A percentile compares a stretch with the other conserved stretches of the same genome.
phyloP scores from a whole-genome alignment of 35 echinoderm and acorn worm genomes.

The Patiria miniata region DNA sequence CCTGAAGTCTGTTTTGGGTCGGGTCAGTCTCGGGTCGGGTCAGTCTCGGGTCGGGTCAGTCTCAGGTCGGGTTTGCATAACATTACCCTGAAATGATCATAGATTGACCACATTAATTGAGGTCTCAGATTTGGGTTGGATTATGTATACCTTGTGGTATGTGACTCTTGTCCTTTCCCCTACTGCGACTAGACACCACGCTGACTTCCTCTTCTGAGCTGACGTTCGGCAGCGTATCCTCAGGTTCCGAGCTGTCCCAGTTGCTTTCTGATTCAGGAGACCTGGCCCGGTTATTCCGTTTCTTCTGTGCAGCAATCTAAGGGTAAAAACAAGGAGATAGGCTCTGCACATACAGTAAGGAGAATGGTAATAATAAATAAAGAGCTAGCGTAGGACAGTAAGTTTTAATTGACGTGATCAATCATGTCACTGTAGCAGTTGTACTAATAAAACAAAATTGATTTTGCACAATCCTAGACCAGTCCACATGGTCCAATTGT shows the following conservation, averaged over 20 bases:
- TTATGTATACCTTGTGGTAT: not conserved
- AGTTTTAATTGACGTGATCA: not conserved
- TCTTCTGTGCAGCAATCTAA: slow-evolving; percentile 59
- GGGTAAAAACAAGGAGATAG: not conserved
- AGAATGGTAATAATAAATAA: not conserved
- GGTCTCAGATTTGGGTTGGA: not conserved
- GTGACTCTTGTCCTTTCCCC: not conserved
- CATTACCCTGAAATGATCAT: too few relatives aligned
- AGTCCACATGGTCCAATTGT: too few relatives aligned
- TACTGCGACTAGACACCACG: not conserved
- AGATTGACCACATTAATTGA: too few relatives aligned
- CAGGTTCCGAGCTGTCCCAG: slow-evolving; percentile 75
- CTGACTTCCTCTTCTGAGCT: slow-evolving; percentile 67
- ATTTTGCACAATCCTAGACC: too few relatives aligned
- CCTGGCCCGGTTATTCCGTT: slow-evolving; percentile 34
- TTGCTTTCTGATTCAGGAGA: slow-evolving; percentile 68
- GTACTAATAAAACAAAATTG: not conserved
- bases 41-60: too few relatives aligned
- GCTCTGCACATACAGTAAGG: not conserved
- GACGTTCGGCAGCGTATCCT: slow-evolving; percentile 51
- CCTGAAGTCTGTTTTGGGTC: too few relatives aligned
- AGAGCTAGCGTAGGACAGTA: not conserved
- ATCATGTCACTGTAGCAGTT: too few relatives aligned
- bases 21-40: too few relatives aligned
- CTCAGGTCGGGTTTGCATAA: too few relatives aligned